These are phyloP conservation scores for Drosophila lowei DNA, from an alignment of 1,140 invertebrate genomes.

Conservation along the genomic window DNA sequence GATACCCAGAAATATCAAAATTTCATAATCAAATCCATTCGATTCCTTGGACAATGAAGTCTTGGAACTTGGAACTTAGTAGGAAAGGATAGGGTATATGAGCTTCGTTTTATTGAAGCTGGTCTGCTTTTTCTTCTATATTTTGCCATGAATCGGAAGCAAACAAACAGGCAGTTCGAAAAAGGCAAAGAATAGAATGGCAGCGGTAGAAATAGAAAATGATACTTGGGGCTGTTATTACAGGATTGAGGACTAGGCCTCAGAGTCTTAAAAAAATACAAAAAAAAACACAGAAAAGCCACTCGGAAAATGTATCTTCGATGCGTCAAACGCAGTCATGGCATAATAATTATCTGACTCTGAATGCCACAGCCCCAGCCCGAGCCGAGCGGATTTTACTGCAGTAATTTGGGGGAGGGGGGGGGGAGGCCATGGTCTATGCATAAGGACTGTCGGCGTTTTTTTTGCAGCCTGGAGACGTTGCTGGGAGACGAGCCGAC, in stretches of 20 bases:
- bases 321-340: conserved; percentile 61
- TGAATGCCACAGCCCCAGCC: conserved; percentile 7
- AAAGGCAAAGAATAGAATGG: conserved; percentile 14
- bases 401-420: conserved; percentile 28
- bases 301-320: conserved; percentile 48
- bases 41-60: too few relatives aligned
- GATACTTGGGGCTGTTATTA: conserved; percentile 38
- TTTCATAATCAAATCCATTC: neutral
- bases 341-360: conserved; percentile 59
- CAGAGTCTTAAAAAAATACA: conserved; percentile 5
- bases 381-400: neutral
- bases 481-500: too few relatives aligned
- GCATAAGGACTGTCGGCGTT: too few relatives aligned
- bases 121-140: neutral
- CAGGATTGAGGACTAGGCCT: conserved; percentile 21
- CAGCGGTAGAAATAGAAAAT: conserved; percentile 21
- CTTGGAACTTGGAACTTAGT: too few relatives aligned
- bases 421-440: too few relatives aligned
- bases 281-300: neutral
- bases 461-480: too few relatives aligned
- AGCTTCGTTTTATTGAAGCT: neutral
- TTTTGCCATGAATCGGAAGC: conserved; percentile 56
- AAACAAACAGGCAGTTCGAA: conserved; percentile 56
- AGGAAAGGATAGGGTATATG: too few relatives aligned
- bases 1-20: neutral